Evolutionary conservation across 2,888 invertebrate genomes (phyloP).

Genomic region (Lymantria monacha): DNA sequence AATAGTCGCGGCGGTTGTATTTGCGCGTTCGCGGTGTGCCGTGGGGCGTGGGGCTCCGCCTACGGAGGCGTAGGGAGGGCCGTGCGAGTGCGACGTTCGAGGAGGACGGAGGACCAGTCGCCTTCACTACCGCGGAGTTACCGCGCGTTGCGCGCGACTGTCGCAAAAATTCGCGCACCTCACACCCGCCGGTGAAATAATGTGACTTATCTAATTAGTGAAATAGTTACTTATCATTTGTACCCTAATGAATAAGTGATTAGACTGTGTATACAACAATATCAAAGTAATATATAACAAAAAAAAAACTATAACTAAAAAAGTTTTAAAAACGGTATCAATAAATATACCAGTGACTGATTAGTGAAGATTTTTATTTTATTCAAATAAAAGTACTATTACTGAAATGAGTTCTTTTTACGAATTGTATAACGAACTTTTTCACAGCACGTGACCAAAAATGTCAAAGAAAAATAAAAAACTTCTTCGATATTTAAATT

Average conservation of each 20-base stretch:
- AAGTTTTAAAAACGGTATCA: slow-evolving; percentile 1
- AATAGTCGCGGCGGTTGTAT: slow-evolving; percentile 49
- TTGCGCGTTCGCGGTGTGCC: slow-evolving; percentile 26
- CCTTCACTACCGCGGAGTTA: slow-evolving; percentile 62
- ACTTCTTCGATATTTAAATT: slow-evolving; percentile 35
- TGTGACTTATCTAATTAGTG: slow-evolving; percentile 22
- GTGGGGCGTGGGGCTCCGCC: slow-evolving; percentile 60
- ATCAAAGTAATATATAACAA: background rate
- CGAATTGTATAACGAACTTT: slow-evolving; percentile 28
- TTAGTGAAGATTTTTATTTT: slow-evolving; percentile 3
- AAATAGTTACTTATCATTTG: slow-evolving; percentile 14
- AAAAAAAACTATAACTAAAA: slow-evolving; percentile 2
- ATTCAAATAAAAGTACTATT: slow-evolving; percentile 3
- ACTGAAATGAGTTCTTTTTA: slow-evolving; percentile 41
- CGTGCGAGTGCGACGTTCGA: slow-evolving; percentile 48
- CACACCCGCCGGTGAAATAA: slow-evolving; percentile 25
- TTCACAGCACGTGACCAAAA: slow-evolving; percentile 33
- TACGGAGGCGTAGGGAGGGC: slow-evolving; percentile 73
- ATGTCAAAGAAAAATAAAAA: slow-evolving; percentile 40
- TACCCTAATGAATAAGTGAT: slow-evolving; percentile 21
- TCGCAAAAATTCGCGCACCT: slow-evolving; percentile 46
- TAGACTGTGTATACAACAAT: slow-evolving; percentile 20
- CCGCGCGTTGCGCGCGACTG: slow-evolving; percentile 65
- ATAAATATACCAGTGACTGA: slow-evolving; percentile 29
- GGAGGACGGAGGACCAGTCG: slow-evolving; percentile 76